These are phyloP conservation scores for Hydroisotoma schaefferi DNA, from an alignment of 2,888 invertebrate species.

Conservation along the genomic window DNA sequence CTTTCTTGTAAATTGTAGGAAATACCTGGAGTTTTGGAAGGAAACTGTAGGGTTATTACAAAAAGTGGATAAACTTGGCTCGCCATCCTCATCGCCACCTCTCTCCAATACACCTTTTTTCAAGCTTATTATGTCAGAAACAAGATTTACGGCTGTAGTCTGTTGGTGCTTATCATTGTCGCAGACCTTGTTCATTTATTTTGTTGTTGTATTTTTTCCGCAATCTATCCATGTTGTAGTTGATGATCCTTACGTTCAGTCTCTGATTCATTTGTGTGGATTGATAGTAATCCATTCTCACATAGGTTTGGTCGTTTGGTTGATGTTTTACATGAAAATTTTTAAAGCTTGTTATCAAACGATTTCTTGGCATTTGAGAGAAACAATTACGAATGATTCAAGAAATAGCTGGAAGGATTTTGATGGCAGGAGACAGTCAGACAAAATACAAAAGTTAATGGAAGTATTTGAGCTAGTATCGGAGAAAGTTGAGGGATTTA, in stretches of 20 bases:
- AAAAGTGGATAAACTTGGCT: background rate
- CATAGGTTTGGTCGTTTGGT: background rate
- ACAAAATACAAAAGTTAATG: background rate
- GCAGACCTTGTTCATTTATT: too few species aligned
- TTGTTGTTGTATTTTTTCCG: too few species aligned
- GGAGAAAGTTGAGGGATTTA: background rate
- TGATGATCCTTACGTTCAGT: too few species aligned
- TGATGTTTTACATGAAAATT: slow-evolving; percentile 6
- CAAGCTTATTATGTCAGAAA: too few species aligned
- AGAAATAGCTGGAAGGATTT: background rate
- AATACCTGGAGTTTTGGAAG: slow-evolving; percentile 4
- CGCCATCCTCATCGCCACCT: too few species aligned
- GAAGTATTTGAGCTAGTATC: background rate
- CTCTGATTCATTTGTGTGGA: too few species aligned
- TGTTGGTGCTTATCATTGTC: too few species aligned
- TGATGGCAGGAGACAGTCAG: too few species aligned
- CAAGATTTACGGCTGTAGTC: too few species aligned
- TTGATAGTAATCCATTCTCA: slow-evolving; percentile 1
- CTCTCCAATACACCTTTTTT: too few species aligned
- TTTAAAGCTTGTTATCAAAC: background rate
- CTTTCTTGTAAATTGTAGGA: background rate
- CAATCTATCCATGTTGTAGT: too few species aligned
- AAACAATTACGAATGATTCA: background rate
- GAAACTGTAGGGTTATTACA: background rate
- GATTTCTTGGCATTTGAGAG: background rate